phyloP scores from a whole-genome alignment of 2,797 vertebrate genomes.

The Fringilla coelebs region DNA sequence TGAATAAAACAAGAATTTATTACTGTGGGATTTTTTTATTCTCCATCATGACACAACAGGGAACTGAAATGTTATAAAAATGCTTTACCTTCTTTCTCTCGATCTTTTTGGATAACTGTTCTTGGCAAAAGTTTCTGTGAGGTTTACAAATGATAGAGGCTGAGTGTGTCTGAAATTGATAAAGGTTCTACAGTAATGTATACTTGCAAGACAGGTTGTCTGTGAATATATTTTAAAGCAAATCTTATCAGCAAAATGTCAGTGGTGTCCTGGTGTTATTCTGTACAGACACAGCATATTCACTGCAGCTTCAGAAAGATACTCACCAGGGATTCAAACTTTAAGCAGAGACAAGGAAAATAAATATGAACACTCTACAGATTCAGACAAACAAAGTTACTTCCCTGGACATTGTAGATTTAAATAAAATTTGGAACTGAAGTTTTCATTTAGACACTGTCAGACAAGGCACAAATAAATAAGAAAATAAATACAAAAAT shows the following conservation, averaged over 20 bases:
- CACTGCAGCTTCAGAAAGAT: slow-evolving; percentile 12
- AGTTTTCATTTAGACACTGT: not conserved
- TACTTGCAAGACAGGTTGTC: slow-evolving; percentile 52
- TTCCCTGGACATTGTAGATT: not conserved
- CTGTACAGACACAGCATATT: not conserved
- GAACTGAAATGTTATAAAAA: slow-evolving; percentile 32
- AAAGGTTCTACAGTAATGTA: slow-evolving; percentile 50
- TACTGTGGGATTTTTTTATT: not conserved
- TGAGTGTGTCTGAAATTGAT: slow-evolving; percentile 67
- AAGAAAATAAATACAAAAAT: not conserved
- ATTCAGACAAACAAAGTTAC: slow-evolving; percentile 46
- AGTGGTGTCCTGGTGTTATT: slow-evolving; percentile 56
- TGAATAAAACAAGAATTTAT: slow-evolving; percentile 54
- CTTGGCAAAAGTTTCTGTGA: slow-evolving; percentile 45
- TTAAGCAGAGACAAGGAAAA: slow-evolving; percentile 11
- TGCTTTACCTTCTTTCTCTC: slow-evolving; percentile 7
- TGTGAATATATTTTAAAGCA: slow-evolving; percentile 68
- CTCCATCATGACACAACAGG: slow-evolving; percentile 9
- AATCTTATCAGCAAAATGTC: slow-evolving; percentile 71
- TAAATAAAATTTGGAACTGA: slow-evolving; percentile 18
- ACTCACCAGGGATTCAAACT: slow-evolving; percentile 31
- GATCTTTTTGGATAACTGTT: slow-evolving; percentile 20
- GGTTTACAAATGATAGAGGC: slow-evolving; percentile 51
- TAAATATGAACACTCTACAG: slow-evolving; percentile 3
- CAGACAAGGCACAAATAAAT: not conserved